phyloP scores from a whole-genome alignment of 2,797 vertebrate genomes.

The Pipistrellus pygmaeus region DNA sequence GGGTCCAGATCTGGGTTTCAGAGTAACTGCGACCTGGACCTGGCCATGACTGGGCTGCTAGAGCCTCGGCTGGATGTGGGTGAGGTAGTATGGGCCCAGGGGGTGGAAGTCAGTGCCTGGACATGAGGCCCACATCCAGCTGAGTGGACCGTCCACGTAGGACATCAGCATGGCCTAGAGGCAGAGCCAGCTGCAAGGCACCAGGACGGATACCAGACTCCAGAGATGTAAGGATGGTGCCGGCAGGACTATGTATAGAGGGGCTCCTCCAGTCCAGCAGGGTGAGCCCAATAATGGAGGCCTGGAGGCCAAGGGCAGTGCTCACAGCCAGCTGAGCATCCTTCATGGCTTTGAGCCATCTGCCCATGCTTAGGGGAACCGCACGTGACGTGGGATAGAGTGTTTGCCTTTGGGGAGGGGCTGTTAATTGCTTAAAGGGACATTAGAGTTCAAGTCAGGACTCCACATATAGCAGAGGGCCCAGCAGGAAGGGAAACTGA shows the following conservation, averaged over 20 bases:
- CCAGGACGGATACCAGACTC: neutral
- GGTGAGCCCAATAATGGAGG: neutral
- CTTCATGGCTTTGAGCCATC: neutral
- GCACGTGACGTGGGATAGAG: too few relatives aligned
- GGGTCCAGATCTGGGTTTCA: neutral
- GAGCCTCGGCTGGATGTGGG: neutral
- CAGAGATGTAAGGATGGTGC: neutral
- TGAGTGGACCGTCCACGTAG: neutral
- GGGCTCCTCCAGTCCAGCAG: neutral
- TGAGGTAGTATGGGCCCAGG: neutral
- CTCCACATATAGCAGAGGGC: neutral
- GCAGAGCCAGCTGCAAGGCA: neutral
- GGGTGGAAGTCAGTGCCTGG: neutral
- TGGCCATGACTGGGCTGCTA: neutral
- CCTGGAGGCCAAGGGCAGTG: neutral
- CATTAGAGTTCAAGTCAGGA: neutral
- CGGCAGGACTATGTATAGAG: neutral
- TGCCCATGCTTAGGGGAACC: neutral
- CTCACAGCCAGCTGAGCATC: neutral
- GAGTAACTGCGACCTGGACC: neutral
- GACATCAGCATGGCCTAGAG: neutral
- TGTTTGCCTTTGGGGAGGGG: neutral
- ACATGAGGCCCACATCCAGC: neutral
- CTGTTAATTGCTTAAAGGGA: too few relatives aligned
- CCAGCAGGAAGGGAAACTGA: neutral